These are phyloP conservation scores for Muntiacus reevesi DNA, from an alignment of 2,113 vertebrate genomes.

Conservation along the genomic window DNA sequence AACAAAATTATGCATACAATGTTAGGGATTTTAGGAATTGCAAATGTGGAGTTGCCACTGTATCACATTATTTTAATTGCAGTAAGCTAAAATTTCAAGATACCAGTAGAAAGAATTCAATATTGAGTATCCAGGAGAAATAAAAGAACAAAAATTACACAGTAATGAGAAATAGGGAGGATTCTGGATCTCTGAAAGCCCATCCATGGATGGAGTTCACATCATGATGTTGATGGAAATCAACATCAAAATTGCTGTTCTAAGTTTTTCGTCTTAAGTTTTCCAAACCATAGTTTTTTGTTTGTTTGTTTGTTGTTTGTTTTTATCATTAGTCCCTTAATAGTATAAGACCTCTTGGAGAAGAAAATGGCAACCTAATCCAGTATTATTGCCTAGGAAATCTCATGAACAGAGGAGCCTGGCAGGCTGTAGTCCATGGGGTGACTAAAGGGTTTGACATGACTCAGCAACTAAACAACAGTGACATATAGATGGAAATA, in stretches of 20 bases:
- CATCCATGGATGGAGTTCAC: neutral
- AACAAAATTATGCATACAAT: neutral
- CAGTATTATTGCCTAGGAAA: neutral
- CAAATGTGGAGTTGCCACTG: neutral
- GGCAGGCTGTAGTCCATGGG: fast-evolving
- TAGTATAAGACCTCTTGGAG: neutral
- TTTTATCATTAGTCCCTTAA: neutral
- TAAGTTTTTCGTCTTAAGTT: neutral
- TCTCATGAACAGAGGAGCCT: neutral
- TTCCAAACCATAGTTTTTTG: neutral
- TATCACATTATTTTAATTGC: neutral
- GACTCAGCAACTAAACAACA: neutral
- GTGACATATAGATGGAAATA: neutral
- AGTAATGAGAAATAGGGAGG: neutral
- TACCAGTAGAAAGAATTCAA: neutral
- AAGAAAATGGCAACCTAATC: neutral
- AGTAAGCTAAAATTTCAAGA: neutral
- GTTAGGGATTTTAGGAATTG: neutral
- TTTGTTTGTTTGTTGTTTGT: neutral
- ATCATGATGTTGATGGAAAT: neutral
- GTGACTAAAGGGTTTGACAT: neutral
- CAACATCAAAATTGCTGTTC: neutral
- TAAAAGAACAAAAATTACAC: neutral
- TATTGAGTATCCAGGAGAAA: neutral
- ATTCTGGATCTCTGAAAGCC: neutral